These are phyloP conservation scores for Sitophilus oryzae DNA, from an alignment of 1,140 invertebrate species.

Conservation along the genomic window DNA sequence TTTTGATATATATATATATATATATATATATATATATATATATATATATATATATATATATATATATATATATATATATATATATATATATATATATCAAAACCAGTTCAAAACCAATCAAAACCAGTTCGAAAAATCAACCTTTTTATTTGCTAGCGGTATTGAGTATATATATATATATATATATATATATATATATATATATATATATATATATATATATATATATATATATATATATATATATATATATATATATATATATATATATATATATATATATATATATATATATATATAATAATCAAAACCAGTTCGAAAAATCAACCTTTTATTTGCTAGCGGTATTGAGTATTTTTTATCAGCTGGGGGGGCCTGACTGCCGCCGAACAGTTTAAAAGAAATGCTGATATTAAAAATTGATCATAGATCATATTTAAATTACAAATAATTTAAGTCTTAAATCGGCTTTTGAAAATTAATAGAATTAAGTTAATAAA, in stretches of 20 bases:
- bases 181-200: constrained; percentile 10
- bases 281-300: constrained; percentile 10
- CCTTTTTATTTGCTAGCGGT: too few relatives aligned
- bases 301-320: not conserved
- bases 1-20: constrained; percentile 10
- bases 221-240: constrained; percentile 12
- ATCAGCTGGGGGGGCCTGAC: too few relatives aligned
- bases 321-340: too few relatives aligned
- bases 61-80: constrained; percentile 12
- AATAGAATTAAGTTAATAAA: too few relatives aligned
- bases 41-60: constrained; percentile 10
- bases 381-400: too few relatives aligned
- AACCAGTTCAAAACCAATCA: too few relatives aligned
- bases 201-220: constrained; percentile 10
- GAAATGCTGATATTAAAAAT: too few relatives aligned
- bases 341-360: too few relatives aligned
- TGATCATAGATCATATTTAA: too few relatives aligned
- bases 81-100: constrained; percentile 10
- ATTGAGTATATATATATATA: constrained; percentile 7
- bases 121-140: too few relatives aligned
- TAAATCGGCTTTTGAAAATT: too few relatives aligned
- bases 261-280: constrained; percentile 12
- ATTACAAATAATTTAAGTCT: too few relatives aligned
- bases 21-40: constrained; percentile 12
- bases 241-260: constrained; percentile 12